These are phyloP conservation scores for Pangasius djambal DNA, from an alignment of 2,797 vertebrate species.

Conservation along the genomic window DNA sequence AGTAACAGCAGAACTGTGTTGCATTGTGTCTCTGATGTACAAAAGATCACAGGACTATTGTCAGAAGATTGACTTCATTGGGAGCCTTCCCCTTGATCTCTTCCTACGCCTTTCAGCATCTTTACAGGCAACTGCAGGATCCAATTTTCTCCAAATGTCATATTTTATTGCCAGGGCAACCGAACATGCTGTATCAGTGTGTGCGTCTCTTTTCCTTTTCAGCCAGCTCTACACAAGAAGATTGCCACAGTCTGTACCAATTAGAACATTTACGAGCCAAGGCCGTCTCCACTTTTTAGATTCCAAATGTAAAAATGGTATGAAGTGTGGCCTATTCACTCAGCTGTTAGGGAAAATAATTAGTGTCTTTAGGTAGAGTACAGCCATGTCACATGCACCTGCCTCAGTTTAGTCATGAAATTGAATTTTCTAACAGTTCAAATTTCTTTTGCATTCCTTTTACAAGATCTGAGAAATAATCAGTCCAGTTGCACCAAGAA, in stretches of 20 bases:
- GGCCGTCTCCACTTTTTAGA: constrained; percentile 48
- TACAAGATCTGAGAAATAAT: not conserved
- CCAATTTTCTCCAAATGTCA: constrained; percentile 53
- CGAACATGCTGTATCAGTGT: constrained; percentile 16
- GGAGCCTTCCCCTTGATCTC: constrained; percentile 46
- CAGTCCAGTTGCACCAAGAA: not conserved
- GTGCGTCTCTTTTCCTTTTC: not conserved
- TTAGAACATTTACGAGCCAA: constrained; percentile 47
- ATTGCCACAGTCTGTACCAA: constrained; percentile 44
- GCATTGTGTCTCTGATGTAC: constrained; percentile 11
- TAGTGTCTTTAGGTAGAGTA: constrained; percentile 26
- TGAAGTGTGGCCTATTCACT: constrained; percentile 16
- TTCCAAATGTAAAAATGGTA: constrained; percentile 38
- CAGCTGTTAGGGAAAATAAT: constrained; percentile 44
- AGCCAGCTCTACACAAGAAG: constrained; percentile 37
- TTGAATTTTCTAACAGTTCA: not conserved
- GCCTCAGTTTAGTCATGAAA: not conserved
- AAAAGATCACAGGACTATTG: constrained; percentile 41
- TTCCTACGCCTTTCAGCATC: constrained; percentile 41
- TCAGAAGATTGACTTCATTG: constrained; percentile 48
- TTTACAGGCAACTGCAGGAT: constrained; percentile 47
- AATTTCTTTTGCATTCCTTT: constrained; percentile 11
- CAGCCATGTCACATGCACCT: not conserved
- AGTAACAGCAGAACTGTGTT: not conserved
- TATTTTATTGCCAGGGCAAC: constrained; percentile 45